Base-by-base conservation (phyloP, 2,888 invertebrate genomes). In the Alsophila aescularia region DNA sequence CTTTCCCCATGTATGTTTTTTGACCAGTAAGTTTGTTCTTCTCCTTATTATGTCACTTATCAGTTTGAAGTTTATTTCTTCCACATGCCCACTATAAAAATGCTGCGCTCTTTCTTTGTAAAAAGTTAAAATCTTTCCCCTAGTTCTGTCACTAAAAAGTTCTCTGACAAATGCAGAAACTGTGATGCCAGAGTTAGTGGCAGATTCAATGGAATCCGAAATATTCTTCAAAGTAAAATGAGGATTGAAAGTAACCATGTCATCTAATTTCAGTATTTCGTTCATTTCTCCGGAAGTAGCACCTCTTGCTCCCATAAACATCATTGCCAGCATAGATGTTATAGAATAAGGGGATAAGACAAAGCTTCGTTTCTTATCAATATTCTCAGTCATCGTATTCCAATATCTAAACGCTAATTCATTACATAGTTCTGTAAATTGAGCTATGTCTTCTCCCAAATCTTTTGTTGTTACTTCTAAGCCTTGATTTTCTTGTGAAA, bases 251-350 rank as follows among this genome's bases (percentile, higher is more conserved):
- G 96, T 96, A 0, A 96, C 95, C 94, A 97, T 96, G 62, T 97
- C 96, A 75, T 97, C 97, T 12, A 97, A 87, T 69, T 95, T 94
- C 0, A 97, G 87, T 9, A 97, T 94, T 72, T 97, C 96, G 75
- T 97, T 97, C 96, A 98, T 96, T 92, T 97, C 96, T 0, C 96
- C 96, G 0, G 97, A 97, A 0, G 97, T 97, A 2, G 96, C 94
- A 1, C 97, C 97, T 64, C 96, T 93, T 0, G 97, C 97, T 0
- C 97, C 97, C 69, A 97, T 92, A 79, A 97, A 97, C 56, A 97
- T 95, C 97, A 97, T 97, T 0, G 97, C 96, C n/a, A 97, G 82
- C 86, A 96, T 93, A 0, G 97, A 97, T 0, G 96, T 96, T 51
- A 96, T 93, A 0, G 97, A 96, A 73, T 97, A 97, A 0, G 97